A percentile compares a stretch with the other conserved stretches of the same genome.
phyloP scores from a whole-genome alignment of 1,140 invertebrate species.

The Drosophila elegans region DNA sequence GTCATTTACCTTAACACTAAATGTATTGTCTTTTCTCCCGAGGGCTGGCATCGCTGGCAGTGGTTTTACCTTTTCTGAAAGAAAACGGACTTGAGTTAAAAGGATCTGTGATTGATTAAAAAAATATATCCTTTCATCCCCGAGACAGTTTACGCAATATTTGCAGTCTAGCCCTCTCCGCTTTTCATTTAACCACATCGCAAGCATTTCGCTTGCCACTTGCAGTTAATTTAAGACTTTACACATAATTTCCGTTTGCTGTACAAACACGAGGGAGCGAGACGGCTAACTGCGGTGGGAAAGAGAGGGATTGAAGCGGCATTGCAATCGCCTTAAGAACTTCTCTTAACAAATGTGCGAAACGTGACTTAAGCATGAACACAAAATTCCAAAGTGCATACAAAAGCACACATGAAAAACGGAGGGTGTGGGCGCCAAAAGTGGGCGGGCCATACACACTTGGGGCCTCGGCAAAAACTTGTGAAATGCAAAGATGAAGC shows the following conservation, averaged over 20 bases:
- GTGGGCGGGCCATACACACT: slow-evolving; percentile 53
- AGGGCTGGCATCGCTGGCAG: not conserved
- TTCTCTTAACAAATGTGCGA: slow-evolving; percentile 80
- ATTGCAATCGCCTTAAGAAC: slow-evolving; percentile 79
- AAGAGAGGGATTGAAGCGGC: not conserved
- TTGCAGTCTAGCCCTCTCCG: not conserved
- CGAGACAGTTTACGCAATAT: slow-evolving; percentile 19
- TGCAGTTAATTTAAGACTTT: slow-evolving; percentile 77
- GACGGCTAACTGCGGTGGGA: not conserved
- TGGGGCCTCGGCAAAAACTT: slow-evolving; percentile 65
- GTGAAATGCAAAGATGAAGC: slow-evolving; percentile 66
- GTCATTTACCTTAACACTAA: not conserved
- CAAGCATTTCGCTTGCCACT: slow-evolving; percentile 42
- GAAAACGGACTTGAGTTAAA: slow-evolving; percentile 5
- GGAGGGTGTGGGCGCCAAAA: not conserved
- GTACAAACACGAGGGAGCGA: slow-evolving; percentile 15
- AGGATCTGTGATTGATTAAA: slow-evolving; percentile 44
- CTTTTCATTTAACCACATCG: slow-evolving; percentile 5
- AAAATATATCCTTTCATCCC: slow-evolving; percentile 17
- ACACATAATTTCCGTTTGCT: slow-evolving; percentile 54
- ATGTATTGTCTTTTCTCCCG: not conserved
- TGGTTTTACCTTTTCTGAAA: not conserved
- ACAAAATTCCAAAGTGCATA: slow-evolving; percentile 76
- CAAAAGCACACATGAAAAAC: slow-evolving; percentile 62
- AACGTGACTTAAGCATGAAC: slow-evolving; percentile 79